phyloP scores from a whole-genome alignment of 2,113 vertebrate species.

The Alethe diademata region DNA sequence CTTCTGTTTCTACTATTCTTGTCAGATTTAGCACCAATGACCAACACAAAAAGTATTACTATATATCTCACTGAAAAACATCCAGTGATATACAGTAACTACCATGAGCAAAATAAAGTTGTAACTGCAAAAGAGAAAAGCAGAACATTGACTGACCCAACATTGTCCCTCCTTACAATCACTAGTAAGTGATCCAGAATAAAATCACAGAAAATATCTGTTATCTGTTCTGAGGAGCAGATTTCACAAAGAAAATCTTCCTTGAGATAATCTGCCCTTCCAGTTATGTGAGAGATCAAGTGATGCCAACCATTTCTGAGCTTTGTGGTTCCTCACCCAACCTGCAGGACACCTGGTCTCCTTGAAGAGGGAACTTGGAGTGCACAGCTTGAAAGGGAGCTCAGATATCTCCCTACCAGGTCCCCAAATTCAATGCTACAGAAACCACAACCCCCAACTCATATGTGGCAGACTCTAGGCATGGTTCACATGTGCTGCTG shows the following conservation, averaged over 20 bases:
- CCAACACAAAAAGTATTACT: background rate
- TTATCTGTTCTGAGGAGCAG: background rate
- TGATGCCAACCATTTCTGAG: background rate
- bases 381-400: background rate
- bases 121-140: background rate
- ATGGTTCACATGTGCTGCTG: background rate
- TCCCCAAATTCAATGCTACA: background rate
- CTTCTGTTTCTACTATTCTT: background rate
- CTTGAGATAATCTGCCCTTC: background rate
- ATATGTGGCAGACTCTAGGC: background rate
- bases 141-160: background rate
- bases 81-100: background rate
- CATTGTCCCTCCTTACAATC: background rate
- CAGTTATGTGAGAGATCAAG: background rate
- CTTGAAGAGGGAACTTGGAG: background rate
- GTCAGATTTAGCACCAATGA: background rate
- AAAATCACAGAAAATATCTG: background rate
- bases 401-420: background rate
- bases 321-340: background rate
- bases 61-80: background rate
- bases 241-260: background rate
- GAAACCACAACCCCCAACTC: fast-evolving
- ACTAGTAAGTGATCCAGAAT: background rate
- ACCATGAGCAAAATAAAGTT: background rate
- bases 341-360: background rate